A percentile compares a stretch with the other conserved stretches of the same genome.
Evolutionary conservation across 2,113 vertebrate genomes (phyloP).

Genomic region (Aix galericulata): DNA sequence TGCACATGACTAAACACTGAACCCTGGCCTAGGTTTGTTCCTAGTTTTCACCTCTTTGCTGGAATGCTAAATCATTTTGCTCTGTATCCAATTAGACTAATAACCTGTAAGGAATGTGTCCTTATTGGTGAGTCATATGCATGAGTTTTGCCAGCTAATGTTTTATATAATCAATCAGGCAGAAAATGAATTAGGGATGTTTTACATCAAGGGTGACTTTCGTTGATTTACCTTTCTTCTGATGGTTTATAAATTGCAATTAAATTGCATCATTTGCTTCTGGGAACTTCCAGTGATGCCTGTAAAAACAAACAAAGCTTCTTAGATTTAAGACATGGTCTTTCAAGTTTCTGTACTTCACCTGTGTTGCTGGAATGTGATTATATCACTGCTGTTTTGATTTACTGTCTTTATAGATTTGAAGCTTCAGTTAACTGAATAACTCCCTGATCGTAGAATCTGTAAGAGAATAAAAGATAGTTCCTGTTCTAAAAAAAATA

Average conservation of each 20-base stretch:
- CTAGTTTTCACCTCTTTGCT: neutral
- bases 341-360: neutral
- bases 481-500: neutral
- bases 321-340: neutral
- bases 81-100: neutral
- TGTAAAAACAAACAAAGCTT: neutral
- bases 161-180: neutral
- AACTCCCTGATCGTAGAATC: neutral
- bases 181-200: neutral
- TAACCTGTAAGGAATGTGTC: neutral
- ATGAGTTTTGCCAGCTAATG: neutral
- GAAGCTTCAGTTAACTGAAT: neutral
- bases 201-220: neutral
- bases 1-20: neutral
- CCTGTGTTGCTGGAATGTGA: neutral
- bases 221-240: neutral
- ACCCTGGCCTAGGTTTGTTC: neutral
- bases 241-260: neutral
- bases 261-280: neutral
- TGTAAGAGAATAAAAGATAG: neutral
- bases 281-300: neutral
- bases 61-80: neutral
- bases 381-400: neutral
- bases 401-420: neutral
- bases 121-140: neutral